Percentiles rank a stretch among this genome's conserved stretches.
Conservation (phyloP, 2,113 vertebrate genomes). For the Coracopsis vasa region DNA sequence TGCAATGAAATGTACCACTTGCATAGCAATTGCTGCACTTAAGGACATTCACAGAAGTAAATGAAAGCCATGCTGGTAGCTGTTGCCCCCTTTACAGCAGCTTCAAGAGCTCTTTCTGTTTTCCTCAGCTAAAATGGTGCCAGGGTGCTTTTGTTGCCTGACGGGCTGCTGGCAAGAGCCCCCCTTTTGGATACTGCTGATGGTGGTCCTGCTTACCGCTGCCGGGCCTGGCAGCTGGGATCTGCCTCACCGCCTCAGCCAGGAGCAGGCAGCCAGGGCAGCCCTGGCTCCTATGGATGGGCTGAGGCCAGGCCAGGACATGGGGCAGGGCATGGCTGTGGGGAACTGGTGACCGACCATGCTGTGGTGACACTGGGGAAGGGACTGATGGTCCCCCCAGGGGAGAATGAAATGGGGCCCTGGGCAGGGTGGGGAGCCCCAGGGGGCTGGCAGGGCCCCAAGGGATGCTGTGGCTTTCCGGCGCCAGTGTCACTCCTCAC, state of each 20-base stretch:
- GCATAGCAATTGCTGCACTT: not conserved
- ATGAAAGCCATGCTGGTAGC: not conserved
- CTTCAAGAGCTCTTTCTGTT: not conserved
- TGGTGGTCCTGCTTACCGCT: not conserved
- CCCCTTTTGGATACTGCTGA: not conserved
- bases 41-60: not conserved
- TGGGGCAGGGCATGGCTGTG: not conserved
- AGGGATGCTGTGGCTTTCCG: rapidly evolving
- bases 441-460: not conserved
- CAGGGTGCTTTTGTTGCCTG: conserved; percentile 20
- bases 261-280: not conserved
- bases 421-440: not conserved
- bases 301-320: rapidly evolving
- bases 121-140: not conserved
- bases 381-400: not conserved
- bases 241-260: rapidly evolving
- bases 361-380: rapidly evolving
- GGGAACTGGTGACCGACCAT: rapidly evolving
- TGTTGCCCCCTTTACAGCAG: rapidly evolving
- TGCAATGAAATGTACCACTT: not conserved
- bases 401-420: not conserved
- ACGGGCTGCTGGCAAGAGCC: not conserved
- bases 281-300: not conserved
- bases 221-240: not conserved
- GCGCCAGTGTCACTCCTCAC: rapidly evolving